Percentiles rank a stretch among this genome's conserved stretches.
These are phyloP conservation scores for Channa maculata DNA, from an alignment of 2,113 vertebrate genomes.

Conservation along the genomic window DNA sequence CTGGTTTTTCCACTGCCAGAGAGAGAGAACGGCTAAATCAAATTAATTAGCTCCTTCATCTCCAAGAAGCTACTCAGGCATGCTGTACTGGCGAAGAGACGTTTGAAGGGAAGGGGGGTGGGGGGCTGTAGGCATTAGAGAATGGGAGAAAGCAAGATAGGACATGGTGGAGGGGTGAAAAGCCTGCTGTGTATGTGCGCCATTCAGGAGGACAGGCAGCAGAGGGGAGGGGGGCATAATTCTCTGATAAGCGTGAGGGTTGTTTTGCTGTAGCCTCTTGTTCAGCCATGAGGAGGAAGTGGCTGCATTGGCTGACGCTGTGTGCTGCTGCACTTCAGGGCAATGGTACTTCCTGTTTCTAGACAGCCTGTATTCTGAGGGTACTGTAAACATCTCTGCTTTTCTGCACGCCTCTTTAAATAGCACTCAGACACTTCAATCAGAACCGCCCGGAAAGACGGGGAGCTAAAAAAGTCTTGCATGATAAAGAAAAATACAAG, in stretches of 20 bases:
- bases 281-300: conserved; percentile 68
- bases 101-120: conserved; percentile 28
- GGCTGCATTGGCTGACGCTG: conserved; percentile 59
- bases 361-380: conserved; percentile 73
- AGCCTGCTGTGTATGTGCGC: conserved; percentile 74
- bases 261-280: conserved; percentile 76
- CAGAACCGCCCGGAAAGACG: conserved; percentile 48
- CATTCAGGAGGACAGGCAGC: conserved; percentile 69
- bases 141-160: conserved; percentile 69
- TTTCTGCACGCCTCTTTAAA: conserved; percentile 75
- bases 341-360: conserved; percentile 80
- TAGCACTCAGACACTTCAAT: conserved; percentile 68
- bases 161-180: conserved; percentile 74
- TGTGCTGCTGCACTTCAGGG: conserved; percentile 64
- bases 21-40: conserved; percentile 83
- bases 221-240: conserved; percentile 73
- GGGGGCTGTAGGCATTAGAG: conserved; percentile 48
- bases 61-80: conserved; percentile 85
- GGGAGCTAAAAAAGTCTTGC: conserved; percentile 20
- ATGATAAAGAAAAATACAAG: conserved; percentile 16
- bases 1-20: conserved; percentile 84
- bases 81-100: conserved; percentile 75
- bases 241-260: conserved; percentile 81
- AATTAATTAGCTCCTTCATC: conserved; percentile 89
- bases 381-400: conserved; percentile 71